Evolutionary conservation across 2,797 vertebrate species (phyloP).

Genomic region (Cyprinella venusta): DNA sequence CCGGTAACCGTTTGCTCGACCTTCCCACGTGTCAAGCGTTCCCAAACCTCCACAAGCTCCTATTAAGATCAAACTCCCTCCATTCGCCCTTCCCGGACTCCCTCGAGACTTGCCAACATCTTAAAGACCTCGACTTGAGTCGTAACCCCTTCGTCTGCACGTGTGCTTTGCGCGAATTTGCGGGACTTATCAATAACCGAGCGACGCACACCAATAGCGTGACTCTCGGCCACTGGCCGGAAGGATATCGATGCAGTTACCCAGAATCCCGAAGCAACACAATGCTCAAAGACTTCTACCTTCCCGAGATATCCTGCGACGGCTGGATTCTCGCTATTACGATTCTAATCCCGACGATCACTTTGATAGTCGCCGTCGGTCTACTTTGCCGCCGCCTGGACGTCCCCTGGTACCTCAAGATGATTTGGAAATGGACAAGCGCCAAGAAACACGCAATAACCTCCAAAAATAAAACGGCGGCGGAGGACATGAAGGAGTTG

Average conservation of each 20-base stretch:
- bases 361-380: constrained; percentile 60
- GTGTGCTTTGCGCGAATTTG: constrained; percentile 70
- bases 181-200: constrained; percentile 53
- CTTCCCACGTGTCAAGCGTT: constrained; percentile 80
- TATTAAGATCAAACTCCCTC: constrained; percentile 79
- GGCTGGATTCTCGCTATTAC: constrained; percentile 72
- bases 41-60: constrained; percentile 72
- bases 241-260: constrained; percentile 79
- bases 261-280: constrained; percentile 74
- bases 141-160: constrained; percentile 77
- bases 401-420: constrained; percentile 85
- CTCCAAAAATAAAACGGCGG: constrained; percentile 50
- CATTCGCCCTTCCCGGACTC: constrained; percentile 73
- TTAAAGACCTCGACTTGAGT: constrained; percentile 76
- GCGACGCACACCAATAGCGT: constrained; percentile 52
- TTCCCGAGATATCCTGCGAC: constrained; percentile 81
- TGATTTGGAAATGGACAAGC: constrained; percentile 88
- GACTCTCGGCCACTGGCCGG: constrained; percentile 80
- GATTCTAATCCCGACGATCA: constrained; percentile 73
- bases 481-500: constrained; percentile 70
- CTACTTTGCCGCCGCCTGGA: constrained; percentile 80
- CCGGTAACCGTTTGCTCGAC: constrained; percentile 79
- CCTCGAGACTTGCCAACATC: constrained; percentile 75
- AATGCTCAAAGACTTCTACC: constrained; percentile 72
- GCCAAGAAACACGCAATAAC: constrained; percentile 77